phyloP scores from a whole-genome alignment of 2,888 invertebrate species.

The Cenopis cana region DNA sequence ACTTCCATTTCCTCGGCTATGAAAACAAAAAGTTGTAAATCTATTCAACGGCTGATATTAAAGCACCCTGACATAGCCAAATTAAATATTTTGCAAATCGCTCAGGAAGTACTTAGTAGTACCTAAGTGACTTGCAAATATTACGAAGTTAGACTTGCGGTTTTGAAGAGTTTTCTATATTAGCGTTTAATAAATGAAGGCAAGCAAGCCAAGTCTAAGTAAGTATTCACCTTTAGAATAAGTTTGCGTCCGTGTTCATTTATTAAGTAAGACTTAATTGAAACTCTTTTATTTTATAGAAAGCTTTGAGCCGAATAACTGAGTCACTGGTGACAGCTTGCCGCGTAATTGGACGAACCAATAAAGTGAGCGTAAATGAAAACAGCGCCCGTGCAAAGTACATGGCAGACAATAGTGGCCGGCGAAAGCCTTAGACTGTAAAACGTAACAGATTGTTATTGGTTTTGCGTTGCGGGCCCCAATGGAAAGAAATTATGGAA shows the following conservation, averaged over 20 bases:
- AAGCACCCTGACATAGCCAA: background rate
- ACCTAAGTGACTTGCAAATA: background rate
- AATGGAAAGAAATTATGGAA: slow-evolving; percentile 58
- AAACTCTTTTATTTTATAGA: slow-evolving; percentile 37
- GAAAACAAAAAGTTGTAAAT: slow-evolving; percentile 4
- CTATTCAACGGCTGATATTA: background rate
- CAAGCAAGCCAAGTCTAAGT: slow-evolving; percentile 1
- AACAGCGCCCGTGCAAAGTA: slow-evolving; percentile 59
- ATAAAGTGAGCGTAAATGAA: slow-evolving; percentile 67
- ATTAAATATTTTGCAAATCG: background rate
- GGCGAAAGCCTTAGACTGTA: slow-evolving; percentile 59
- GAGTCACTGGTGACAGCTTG: slow-evolving; percentile 50
- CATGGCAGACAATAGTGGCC: slow-evolving; percentile 36
- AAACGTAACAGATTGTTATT: slow-evolving; percentile 68
- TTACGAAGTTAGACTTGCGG: background rate
- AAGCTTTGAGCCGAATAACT: slow-evolving; percentile 46
- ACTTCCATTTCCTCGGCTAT: background rate
- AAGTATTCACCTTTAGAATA: background rate
- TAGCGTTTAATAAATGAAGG: slow-evolving; percentile 21
- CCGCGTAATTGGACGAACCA: slow-evolving; percentile 66
- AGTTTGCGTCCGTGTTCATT: slow-evolving; percentile 6
- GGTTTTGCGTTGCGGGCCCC: slow-evolving; percentile 58
- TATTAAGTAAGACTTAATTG: slow-evolving; percentile 28
- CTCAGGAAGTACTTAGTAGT: background rate
- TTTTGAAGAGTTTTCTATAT: slow-evolving; percentile 2